A percentile compares a stretch with the other conserved stretches of the same genome.
Evolutionary conservation across 2,888 invertebrate species (phyloP).

Genomic region (Empis stercorea): DNA sequence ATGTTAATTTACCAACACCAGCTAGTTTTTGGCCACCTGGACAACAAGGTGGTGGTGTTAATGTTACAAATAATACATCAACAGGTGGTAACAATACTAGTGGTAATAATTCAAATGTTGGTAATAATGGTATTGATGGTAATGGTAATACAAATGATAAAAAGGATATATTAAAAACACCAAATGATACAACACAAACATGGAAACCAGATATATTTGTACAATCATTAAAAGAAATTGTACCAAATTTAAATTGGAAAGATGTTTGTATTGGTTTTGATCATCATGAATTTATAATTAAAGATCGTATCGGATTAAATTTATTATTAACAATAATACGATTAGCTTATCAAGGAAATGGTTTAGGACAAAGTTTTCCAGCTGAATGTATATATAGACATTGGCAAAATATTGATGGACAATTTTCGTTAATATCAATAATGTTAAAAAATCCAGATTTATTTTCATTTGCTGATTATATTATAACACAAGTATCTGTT

Average conservation of each 20-base stretch:
- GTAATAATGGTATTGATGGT: constrained; percentile 1
- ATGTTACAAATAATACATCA: constrained; percentile 4
- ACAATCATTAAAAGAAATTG: constrained; percentile 79
- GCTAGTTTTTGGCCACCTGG: constrained; percentile 48
- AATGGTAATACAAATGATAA: constrained; percentile 40
- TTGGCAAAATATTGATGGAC: constrained; percentile 91
- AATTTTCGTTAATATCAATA: constrained; percentile 74
- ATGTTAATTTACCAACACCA: constrained; percentile 55
- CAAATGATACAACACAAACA: constrained; percentile 39
- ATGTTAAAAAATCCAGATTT: constrained; percentile 85
- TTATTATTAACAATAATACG: constrained; percentile 72
- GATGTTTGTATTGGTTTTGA: constrained; percentile 87
- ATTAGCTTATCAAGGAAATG: constrained; percentile 64
- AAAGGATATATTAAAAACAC: constrained; percentile 33
- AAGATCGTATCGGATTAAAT: constrained; percentile 73
- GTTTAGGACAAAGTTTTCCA: constrained; percentile 65
- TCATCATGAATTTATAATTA: constrained; percentile 76
- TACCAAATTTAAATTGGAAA: constrained; percentile 79
- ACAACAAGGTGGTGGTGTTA: constrained; percentile 11
- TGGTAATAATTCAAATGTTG: constrained; percentile 1
- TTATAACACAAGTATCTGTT: constrained; percentile 72
- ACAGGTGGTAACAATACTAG: not conserved
- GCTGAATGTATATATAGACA: constrained; percentile 78
- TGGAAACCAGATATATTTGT: constrained; percentile 95
- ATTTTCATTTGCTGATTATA: constrained; percentile 87